Evolutionary conservation across 2,888 invertebrate genomes (phyloP), one percentile per base, ranked within the genome.

Genomic region (Thecophora atra): DNA sequence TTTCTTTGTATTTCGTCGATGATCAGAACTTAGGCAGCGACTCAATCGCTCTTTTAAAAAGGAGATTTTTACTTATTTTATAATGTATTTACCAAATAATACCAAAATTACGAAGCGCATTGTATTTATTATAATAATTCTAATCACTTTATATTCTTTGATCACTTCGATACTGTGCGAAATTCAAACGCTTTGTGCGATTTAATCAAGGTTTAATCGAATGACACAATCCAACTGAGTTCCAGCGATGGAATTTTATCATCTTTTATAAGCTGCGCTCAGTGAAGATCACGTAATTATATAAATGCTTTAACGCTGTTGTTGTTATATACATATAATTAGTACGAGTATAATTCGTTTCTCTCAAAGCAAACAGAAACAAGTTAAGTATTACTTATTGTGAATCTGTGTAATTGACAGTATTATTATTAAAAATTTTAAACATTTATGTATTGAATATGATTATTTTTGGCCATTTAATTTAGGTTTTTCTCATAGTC

Each of bases 91-190:
- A 81, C 82, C 81, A 66, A 82, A 72, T 63, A 82, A 76, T 76
- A 75, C 79, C 75, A 77, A 78, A 74, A 81, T 77, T 73, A 78
- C 78, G 74, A 83, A 82, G 78, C 84, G 84, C 84, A 84, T 84
- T 79, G 80, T 80, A 74, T 75, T 76, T 75, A 69, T 70, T 72
- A 72, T 76, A 75, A 76, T 70, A 52, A 71, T 74, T 73, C 70
- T 71, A 73, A 37, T 37, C 37, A 11, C 37, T 37, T 30, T 30
- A 30, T 30, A 30, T 30, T 30, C 30, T 4, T 30, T 30, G n/a
- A n/a, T 30, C 8, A 30, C 4, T 30, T 30, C 5, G 4, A 30
- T 30, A 11, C n/a, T 37, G 7, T 73, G 67, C 24, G 56, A 62
- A 58, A 64, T 69, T 7, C 54, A 71, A 75, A 80, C 81, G 72